phyloP scores from a whole-genome alignment of 2,113 vertebrate species.

The Dipodomys merriami region DNA sequence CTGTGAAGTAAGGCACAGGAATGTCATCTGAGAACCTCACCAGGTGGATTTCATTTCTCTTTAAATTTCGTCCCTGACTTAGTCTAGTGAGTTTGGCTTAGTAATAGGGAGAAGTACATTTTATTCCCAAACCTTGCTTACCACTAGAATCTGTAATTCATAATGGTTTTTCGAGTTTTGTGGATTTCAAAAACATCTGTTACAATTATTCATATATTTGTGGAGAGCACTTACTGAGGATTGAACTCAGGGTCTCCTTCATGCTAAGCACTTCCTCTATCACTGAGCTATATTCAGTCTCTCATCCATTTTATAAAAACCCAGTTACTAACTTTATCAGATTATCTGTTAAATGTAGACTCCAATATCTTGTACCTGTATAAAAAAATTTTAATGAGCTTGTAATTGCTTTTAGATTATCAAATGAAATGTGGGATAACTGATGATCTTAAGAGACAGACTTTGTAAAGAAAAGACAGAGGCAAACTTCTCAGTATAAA shows the following conservation, averaged over 20 bases:
- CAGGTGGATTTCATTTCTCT: not conserved
- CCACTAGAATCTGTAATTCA: not conserved
- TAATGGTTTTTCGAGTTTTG: not conserved
- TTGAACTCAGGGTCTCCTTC: not conserved
- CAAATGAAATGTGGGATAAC: not conserved
- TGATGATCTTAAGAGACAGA: constrained; percentile 39
- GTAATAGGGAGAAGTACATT: not conserved
- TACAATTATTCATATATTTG: constrained; percentile 10
- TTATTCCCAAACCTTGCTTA: constrained; percentile 30
- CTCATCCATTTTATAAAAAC: constrained; percentile 26
- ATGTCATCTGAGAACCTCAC: constrained; percentile 12
- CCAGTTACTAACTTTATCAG: constrained; percentile 1
- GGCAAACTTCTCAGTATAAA: not conserved
- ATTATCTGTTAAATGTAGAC: constrained; percentile 27
- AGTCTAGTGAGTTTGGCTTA: not conserved
- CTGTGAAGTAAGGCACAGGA: not conserved
- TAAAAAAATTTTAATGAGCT: constrained; percentile 6
- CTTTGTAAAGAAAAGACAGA: constrained; percentile 39
- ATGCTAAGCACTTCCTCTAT: not conserved
- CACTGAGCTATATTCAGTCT: not conserved
- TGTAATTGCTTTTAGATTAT: constrained; percentile 1
- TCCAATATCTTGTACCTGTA: not conserved
- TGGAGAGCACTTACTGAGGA: not conserved
- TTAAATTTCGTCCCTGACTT: constrained; percentile 24
- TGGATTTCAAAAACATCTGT: constrained; percentile 45